Evolutionary conservation across 2,797 vertebrate genomes (phyloP).

Genomic region (Ataeniobius toweri): DNA sequence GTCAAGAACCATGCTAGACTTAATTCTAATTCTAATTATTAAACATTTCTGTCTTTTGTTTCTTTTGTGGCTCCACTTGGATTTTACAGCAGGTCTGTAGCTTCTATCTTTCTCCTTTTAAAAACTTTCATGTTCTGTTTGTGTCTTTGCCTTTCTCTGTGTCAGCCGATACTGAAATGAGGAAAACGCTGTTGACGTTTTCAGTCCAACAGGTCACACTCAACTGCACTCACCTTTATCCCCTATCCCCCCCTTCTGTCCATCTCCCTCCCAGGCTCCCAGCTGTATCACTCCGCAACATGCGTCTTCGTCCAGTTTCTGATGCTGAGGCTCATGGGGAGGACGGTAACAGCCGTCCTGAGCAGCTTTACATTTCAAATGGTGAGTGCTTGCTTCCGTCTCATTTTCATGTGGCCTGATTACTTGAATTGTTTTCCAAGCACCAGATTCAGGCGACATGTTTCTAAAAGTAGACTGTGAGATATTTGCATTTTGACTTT

Average conservation of each 20-base stretch:
- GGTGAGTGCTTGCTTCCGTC: constrained; percentile 77
- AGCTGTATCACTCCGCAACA: constrained; percentile 90
- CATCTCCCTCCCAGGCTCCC: constrained; percentile 80
- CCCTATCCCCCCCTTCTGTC: constrained; percentile 23
- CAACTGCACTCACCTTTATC: constrained; percentile 43
- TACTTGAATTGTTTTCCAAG: neutral
- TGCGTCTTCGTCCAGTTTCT: constrained; percentile 94
- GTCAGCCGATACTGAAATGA: constrained; percentile 33
- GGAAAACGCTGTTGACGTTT: constrained; percentile 40
- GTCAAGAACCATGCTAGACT: constrained; percentile 2
- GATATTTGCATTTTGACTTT: neutral
- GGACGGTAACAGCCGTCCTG: constrained; percentile 88
- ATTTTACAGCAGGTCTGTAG: constrained; percentile 84
- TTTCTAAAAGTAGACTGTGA: neutral
- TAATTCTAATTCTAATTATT: constrained; percentile 14
- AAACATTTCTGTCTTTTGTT: constrained; percentile 53
- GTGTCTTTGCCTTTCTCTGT: constrained; percentile 11
- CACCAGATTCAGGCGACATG: neutral
- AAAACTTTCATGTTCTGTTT: constrained; percentile 31
- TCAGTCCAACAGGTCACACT: constrained; percentile 42
- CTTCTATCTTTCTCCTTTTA: constrained; percentile 43
- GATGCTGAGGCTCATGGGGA: constrained; percentile 96
- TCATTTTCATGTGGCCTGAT: neutral
- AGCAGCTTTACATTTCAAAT: constrained; percentile 94
- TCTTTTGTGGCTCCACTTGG: constrained; percentile 73